These are phyloP conservation scores for Drosophila oshimai DNA, from an alignment of 1,140 invertebrate genomes.

Conservation along the genomic window DNA sequence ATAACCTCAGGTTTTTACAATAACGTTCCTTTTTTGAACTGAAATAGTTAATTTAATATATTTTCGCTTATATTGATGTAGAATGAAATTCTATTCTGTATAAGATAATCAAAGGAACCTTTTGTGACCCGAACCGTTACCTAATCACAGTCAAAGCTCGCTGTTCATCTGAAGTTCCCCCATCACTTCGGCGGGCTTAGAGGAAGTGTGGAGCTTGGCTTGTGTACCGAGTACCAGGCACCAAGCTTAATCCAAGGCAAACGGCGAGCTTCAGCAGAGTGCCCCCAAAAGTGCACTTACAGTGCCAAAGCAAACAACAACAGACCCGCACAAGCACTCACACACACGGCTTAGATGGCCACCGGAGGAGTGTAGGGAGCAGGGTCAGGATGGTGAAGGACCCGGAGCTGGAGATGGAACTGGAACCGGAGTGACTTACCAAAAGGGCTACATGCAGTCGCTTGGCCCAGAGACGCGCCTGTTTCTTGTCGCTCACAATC, in stretches of 20 bases:
- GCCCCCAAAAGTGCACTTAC: conserved; percentile 75
- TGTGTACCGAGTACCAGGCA: not conserved
- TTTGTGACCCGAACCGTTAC: not conserved
- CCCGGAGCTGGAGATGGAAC: not conserved
- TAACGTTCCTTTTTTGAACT: too few species aligned
- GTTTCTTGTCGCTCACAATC: conserved; percentile 93
- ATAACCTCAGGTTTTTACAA: too few species aligned
- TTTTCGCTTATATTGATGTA: too few species aligned
- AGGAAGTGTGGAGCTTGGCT: conserved; percentile 13
- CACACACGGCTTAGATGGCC: conserved; percentile 15
- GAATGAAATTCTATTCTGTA: too few species aligned
- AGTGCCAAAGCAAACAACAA: conserved; percentile 67
- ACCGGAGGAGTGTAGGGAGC: not conserved
- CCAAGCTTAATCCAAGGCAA: conserved; percentile 41
- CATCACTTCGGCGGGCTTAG: conserved; percentile 17
- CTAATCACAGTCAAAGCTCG: conserved; percentile 5
- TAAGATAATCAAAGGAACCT: not conserved
- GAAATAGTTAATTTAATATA: too few species aligned
- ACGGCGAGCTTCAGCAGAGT: conserved; percentile 46
- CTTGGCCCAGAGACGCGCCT: conserved; percentile 90
- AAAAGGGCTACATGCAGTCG: conserved; percentile 91
- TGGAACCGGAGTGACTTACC: conserved; percentile 81
- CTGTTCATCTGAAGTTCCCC: conserved; percentile 10
- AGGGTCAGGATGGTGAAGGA: not conserved
- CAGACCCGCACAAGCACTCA: conserved; percentile 22